Conservation (phyloP, 2,797 vertebrate species). For the Chelon labrosus region DNA sequence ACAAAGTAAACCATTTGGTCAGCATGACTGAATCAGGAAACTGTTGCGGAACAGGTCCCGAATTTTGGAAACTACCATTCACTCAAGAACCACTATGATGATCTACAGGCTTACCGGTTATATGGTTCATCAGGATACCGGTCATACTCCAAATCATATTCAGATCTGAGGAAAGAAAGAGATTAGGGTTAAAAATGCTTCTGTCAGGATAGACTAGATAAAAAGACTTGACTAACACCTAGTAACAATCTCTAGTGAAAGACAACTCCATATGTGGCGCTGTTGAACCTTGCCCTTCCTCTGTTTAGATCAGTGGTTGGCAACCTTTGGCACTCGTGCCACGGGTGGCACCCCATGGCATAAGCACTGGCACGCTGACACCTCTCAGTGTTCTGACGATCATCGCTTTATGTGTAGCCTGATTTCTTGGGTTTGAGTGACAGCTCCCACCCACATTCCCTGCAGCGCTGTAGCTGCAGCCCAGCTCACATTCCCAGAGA, state of each 20-base stretch:
- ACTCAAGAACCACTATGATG: no score
- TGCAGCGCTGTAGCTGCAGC: no score
- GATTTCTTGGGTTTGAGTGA: background rate
- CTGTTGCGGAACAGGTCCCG: no score
- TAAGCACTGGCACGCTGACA: background rate
- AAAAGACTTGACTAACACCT: no score
- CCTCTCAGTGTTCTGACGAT: background rate
- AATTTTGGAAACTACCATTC: no score
- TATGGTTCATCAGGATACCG: slow-evolving; percentile 40
- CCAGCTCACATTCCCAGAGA: no score
- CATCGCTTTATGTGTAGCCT: background rate
- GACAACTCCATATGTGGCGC: no score
- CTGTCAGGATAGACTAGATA: no score
- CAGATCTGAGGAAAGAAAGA: slow-evolving; percentile 45
- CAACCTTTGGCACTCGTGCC: background rate
- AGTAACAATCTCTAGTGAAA: no score
- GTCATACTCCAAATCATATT: slow-evolving; percentile 47
- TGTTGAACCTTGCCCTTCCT: background rate
- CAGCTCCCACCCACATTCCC: background rate
- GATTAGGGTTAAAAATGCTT: no score
- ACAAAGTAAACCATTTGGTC: no score
- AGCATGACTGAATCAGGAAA: no score
- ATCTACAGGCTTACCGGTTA: slow-evolving; percentile 37
- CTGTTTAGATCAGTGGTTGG: background rate
- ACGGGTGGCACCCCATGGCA: background rate